Conservation (phyloP, 2,113 vertebrate species). For the Xiphophorus maculatus region DNA sequence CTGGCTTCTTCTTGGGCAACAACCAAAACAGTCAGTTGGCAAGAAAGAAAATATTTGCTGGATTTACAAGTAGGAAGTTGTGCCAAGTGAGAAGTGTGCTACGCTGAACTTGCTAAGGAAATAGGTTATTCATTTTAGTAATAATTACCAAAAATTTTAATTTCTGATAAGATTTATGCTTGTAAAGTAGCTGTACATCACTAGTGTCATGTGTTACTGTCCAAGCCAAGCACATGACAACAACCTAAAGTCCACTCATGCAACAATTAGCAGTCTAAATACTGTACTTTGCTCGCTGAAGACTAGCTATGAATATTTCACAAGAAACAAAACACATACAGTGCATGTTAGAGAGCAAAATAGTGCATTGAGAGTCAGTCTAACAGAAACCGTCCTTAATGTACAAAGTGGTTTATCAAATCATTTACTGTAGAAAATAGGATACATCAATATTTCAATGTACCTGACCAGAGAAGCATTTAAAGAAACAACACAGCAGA, state of each 20-base stretch:
- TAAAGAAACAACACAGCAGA: background rate
- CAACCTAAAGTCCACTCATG: slow-evolving; percentile 27
- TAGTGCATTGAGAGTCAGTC: slow-evolving; percentile 39
- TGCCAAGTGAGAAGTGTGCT: background rate
- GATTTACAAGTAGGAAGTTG: background rate
- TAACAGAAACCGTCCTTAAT: slow-evolving; percentile 13
- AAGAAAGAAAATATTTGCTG: background rate
- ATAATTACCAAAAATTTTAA: too few species aligned
- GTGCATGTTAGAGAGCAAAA: slow-evolving; percentile 27
- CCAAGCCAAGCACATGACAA: slow-evolving; percentile 7
- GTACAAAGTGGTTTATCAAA: slow-evolving; percentile 24
- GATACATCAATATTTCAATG: slow-evolving; percentile 17
- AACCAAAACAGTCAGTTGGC: background rate
- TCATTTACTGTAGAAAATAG: background rate
- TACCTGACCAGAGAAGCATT: slow-evolving; percentile 4
- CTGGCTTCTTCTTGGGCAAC: background rate
- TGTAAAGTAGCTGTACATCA: too few species aligned
- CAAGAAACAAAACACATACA: slow-evolving; percentile 9
- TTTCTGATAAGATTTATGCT: too few species aligned
- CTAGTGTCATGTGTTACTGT: slow-evolving; percentile 7
- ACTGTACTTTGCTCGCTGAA: slow-evolving; percentile 8
- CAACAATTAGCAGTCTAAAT: slow-evolving; percentile 48
- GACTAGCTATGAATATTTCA: slow-evolving; percentile 58
- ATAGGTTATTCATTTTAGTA: too few species aligned
- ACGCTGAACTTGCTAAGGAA: too few species aligned